Conservation (phyloP, 2,888 invertebrate genomes). For the Mactromeris polynyma region DNA sequence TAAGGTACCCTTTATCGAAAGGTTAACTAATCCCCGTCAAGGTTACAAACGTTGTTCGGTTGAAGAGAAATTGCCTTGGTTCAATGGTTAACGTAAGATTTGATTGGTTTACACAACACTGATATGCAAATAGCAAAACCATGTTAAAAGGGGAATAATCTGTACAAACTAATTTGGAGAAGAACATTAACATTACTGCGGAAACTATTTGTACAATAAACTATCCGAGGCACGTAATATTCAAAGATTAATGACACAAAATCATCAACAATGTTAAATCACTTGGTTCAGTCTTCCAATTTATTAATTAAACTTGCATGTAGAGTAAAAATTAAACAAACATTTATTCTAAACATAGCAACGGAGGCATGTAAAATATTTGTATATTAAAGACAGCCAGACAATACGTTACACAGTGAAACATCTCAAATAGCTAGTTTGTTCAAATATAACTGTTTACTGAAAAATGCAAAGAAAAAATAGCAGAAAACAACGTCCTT, state of each 20-base stretch:
- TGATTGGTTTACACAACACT: too few relatives aligned
- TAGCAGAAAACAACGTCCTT: too few relatives aligned
- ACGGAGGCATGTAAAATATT: background rate
- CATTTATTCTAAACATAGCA: background rate
- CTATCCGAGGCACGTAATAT: background rate
- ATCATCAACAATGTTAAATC: background rate
- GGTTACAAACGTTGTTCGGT: too few relatives aligned
- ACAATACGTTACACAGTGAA: background rate
- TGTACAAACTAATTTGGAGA: too few relatives aligned
- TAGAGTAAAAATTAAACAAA: background rate
- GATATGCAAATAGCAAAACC: too few relatives aligned
- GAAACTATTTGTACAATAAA: background rate
- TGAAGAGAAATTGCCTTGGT: too few relatives aligned
- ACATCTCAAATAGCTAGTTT: background rate
- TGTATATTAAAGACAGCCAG: background rate
- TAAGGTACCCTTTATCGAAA: too few relatives aligned
- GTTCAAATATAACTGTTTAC: too few relatives aligned
- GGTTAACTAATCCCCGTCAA: too few relatives aligned
- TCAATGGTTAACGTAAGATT: too few relatives aligned
- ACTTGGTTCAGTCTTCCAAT: background rate
- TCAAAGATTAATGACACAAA: background rate
- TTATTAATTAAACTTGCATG: background rate
- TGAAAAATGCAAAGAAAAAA: too few relatives aligned
- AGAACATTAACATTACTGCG: background rate
- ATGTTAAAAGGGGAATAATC: too few relatives aligned